Percentiles rank a stretch among this genome's conserved stretches.
Conservation (phyloP, 2,113 vertebrate genomes). For the Malurus alboscapulatus region DNA sequence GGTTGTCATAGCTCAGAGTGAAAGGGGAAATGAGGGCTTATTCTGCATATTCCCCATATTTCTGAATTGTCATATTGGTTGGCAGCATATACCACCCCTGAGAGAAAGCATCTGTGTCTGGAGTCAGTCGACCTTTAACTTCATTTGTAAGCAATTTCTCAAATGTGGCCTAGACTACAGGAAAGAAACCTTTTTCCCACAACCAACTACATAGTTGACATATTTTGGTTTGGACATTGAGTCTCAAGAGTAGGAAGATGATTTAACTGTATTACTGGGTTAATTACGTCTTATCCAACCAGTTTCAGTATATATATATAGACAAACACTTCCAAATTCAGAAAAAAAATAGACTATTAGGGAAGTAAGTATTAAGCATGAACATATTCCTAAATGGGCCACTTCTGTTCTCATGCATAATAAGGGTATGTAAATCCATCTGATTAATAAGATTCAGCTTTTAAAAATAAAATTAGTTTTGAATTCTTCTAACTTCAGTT, state of each 20-base stretch:
- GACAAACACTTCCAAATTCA: background rate
- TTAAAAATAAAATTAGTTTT: background rate
- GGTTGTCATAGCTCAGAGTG: background rate
- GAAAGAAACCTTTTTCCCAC: slow-evolving; percentile 22
- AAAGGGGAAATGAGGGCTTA: background rate
- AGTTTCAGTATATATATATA: background rate
- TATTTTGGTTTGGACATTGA: slow-evolving; percentile 25
- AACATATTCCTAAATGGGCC: background rate
- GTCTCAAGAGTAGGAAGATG: background rate
- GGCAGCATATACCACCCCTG: background rate
- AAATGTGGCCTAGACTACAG: background rate
- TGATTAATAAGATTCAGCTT: background rate
- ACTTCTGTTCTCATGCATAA: background rate
- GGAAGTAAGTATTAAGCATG: background rate
- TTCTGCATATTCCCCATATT: background rate
- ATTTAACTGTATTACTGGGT: background rate
- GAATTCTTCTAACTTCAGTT: background rate
- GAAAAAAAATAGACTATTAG: background rate
- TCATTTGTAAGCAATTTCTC: slow-evolving; percentile 33
- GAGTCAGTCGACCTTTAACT: slow-evolving; percentile 13
- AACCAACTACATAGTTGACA: background rate
- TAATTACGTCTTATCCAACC: background rate
- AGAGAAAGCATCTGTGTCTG: slow-evolving; percentile 22
- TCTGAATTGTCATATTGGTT: background rate
- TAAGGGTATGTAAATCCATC: background rate